Evolutionary conservation across 2,113 vertebrate genomes (phyloP), one percentile per base, ranked within the genome.

Genomic region (Perca schrenkii): DNA sequence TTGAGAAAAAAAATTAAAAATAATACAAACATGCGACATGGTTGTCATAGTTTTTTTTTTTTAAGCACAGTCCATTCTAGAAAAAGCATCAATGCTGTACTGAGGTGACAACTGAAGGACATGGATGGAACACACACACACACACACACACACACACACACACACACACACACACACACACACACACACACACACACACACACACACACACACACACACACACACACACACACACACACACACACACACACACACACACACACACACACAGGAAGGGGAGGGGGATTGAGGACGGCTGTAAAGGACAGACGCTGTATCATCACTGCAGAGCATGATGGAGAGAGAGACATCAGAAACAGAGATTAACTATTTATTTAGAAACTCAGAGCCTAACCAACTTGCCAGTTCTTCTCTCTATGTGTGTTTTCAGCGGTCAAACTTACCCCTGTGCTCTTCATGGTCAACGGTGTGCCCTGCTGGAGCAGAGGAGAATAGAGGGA

Each of bases 361-460:
- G 34, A 64, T 66, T 6, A 74, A 49, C 57, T 21, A 54, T 85
- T 67, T 49, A 58, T 54, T 65, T 21, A 6, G 13, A 56, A 74
- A 84, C 52, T 74, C 34, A 17, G 69, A 80, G 54, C 69, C 40
- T 71, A 66, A 79, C 36, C 61, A 73, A 81, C 76, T 86, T 86
- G 63, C 76, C 50, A 70, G 46, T 50, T 78, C 17, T 68, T 67
- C 50, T 77, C 43, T 78, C 21, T 36, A 1, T 57, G 63, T 54
- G 77, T 49, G 49, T 76, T 81, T 82, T 56, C 83, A 83, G 82
- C 65, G 53, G 79, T 88, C 81, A 85, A 77, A 96, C 95, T 95
- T 95, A 96, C 95, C 95, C 80, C 86, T 21, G 71, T 94, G 94
- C 89, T 94, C 95, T 95, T 96, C 94, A 95, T 94, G 89, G 86